Conservation (phyloP, 2,797 vertebrate genomes). For the Peromyscus nudipes region DNA sequence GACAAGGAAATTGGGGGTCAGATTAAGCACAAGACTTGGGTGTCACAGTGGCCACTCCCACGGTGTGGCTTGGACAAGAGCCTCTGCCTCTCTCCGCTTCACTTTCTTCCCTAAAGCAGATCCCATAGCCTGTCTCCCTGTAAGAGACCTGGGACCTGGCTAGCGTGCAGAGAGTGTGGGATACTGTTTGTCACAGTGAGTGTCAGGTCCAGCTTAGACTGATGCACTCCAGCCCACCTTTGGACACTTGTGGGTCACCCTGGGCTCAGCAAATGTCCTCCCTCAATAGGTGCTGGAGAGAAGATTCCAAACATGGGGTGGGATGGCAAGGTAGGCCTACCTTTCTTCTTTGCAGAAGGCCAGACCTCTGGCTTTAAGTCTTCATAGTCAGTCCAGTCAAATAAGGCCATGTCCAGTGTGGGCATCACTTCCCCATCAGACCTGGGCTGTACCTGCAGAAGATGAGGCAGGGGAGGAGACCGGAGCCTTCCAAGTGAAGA, state of each 20-base stretch:
- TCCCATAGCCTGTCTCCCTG: accelerated
- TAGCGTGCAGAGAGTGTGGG: accelerated
- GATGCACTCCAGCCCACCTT: neutral
- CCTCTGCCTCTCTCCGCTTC: neutral
- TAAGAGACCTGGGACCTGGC: accelerated
- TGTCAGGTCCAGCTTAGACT: accelerated
- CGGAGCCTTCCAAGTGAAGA: neutral
- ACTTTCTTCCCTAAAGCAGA: neutral
- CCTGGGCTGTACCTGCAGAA: conserved; percentile 86
- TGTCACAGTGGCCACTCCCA: accelerated
- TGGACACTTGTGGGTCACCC: neutral
- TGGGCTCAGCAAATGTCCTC: neutral
- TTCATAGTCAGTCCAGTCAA: conserved; percentile 99
- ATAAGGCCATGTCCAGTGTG: conserved; percentile 97
- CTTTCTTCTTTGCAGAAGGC: conserved; percentile 95
- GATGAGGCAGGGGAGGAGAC: neutral
- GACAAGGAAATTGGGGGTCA: neutral
- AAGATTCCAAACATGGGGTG: neutral
- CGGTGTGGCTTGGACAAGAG: accelerated
- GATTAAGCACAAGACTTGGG: neutral
- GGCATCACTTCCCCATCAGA: conserved; percentile 96
- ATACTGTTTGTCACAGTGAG: neutral
- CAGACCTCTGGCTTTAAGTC: conserved; percentile 96
- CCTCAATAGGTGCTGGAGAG: accelerated
- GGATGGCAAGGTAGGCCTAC: conserved; percentile 81